Evolutionary conservation across 2,113 vertebrate genomes (phyloP).

Genomic region (Dipodomys merriami): DNA sequence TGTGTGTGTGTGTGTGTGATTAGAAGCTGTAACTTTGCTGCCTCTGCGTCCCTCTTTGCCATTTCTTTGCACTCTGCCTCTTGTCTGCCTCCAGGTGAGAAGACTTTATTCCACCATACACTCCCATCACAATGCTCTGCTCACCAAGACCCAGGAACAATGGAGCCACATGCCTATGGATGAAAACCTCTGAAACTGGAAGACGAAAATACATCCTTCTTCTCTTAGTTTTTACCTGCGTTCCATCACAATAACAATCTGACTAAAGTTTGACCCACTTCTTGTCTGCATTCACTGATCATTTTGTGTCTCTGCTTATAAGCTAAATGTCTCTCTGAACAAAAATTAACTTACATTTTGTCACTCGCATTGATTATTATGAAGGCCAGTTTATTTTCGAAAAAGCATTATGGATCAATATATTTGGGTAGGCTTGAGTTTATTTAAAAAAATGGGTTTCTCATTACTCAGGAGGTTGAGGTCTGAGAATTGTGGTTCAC

Average conservation of each 20-base stretch:
- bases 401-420: not conserved
- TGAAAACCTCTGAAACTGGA: not conserved
- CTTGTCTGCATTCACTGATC: not conserved
- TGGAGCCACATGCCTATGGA: not conserved
- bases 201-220: not conserved
- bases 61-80: not conserved
- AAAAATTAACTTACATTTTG: conserved; percentile 7
- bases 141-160: not conserved
- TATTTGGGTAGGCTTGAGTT: not conserved
- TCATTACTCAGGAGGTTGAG: no score
- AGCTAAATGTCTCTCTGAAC: not conserved
- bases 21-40: not conserved
- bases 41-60: no score
- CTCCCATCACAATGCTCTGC: not conserved
- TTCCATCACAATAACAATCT: not conserved
- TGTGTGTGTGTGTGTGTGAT: not conserved
- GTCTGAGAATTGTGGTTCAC: no score
- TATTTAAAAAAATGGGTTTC: no score
- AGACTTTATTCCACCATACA: not conserved
- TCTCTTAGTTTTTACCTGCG: not conserved
- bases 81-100: not conserved
- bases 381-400: not conserved
- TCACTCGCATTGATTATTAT: not conserved
- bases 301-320: not conserved
- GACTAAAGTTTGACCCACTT: not conserved